Evolutionary conservation across 1,140 invertebrate genomes (phyloP), one percentile per base, ranked within the genome.

Genomic region (Carposina sasakii): DNA sequence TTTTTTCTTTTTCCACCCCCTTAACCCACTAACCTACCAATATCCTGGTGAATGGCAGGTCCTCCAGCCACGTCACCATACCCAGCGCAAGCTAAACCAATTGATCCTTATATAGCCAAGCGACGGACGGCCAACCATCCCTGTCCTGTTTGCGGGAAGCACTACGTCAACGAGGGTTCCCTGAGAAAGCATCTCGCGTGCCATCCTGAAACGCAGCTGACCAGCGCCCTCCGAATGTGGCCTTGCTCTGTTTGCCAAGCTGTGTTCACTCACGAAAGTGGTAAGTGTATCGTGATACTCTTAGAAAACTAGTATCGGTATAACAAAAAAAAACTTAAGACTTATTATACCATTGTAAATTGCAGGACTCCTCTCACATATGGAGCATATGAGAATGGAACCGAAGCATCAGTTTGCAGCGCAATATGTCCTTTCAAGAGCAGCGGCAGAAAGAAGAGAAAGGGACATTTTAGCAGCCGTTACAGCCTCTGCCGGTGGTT

Each of bases 381-480:
- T 97, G 95, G 96, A 97, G 72, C 94, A 96, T 71, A 97, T 97
- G 96, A 90, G 95, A 66, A 97, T 96, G 94, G 95, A 97, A 83
- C 95, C 95, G 2, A 97, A 97, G 83, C 95, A 97, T 88, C 95
- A 97, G 76, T 97, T 97, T 71, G 95, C 95, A 23, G 95, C 96
- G 19, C 95, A 97, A 73, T 96, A 96, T 76, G 94, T 97, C 16
- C 87, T 97, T 42, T 96, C 94, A 52, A 86, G 95, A 61, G 95
- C 95, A 6, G 95, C 95, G 4, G 95, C 95, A 17, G 95, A 96
- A 67, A 88, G 94, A 63, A 87, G 95, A 53, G 94, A 96, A 72
- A 85, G 95, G 23, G 95, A 96, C 72, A 83, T 95, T 20, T 91
- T 91, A 5, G 90, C 92, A 0, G 92, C 90, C 2, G 87, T 91